Evolutionary conservation across 2,797 vertebrate species (phyloP), one percentile per base, ranked within the genome.

Genomic region (Lepidocolaptes lacrymiger): DNA sequence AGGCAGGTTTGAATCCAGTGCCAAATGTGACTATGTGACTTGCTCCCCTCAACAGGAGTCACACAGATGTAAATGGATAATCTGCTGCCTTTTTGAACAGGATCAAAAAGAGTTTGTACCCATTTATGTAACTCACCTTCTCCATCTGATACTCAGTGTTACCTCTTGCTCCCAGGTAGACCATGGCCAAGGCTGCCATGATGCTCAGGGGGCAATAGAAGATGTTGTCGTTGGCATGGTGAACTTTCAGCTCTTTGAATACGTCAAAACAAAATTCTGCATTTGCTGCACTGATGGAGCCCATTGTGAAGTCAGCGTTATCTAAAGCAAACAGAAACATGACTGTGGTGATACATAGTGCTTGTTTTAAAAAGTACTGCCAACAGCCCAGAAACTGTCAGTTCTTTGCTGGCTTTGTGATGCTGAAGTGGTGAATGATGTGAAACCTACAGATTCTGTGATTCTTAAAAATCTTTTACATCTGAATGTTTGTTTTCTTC

Each of bases 101-200:
- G 18, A 76, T 75, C 24, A 84, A 82, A 76, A 37, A 20, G 37
- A 59, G 6, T 64, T 88, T 72, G 34, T 36, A 27, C 46, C 3
- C 24, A 11, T 34, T 87, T 32, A 41, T 15, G 17, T 67, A 21
- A 62, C 91, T 89, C 88, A 98, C 98, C 97, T 98, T 97, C 54
- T 98, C 97, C 36, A 98, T 97, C 54, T 98, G 97, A 68, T 91
- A n/a, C 23, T 97, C 97, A 8, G 97, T 97, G 49, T 97, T 95
- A 11, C 96, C 97, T 73, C 95, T 97, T 21, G 97, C 94, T 12
- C 98, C 98, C 94, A 98, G 12, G 27, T 97, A 97, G n/a, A 98
- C 81, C 90, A 98, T 78, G 24, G 97, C 92, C 88, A 98, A 73
- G 32, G 98, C 96, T 26, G 96, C 68, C 81, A 98, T 94, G 79